A percentile compares a stretch with the other conserved stretches of the same genome.
Conservation (phyloP, 2,888 invertebrate species). For the Poecilus cupreus region DNA sequence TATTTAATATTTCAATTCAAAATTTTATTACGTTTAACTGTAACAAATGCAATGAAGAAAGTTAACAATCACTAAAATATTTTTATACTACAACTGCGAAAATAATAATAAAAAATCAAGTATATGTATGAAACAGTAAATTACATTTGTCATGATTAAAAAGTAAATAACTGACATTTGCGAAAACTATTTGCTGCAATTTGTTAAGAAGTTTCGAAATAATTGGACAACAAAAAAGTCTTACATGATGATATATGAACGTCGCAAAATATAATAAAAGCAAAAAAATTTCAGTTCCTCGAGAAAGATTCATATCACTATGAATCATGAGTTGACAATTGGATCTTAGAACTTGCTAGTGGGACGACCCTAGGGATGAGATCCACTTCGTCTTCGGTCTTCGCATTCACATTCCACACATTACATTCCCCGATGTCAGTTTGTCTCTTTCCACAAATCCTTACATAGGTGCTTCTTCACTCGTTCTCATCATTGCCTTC, state of each 20-base stretch:
- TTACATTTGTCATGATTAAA: background rate
- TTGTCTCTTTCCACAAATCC: conserved; percentile 21
- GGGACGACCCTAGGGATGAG: background rate
- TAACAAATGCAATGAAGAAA: too few relatives aligned
- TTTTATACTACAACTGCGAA: too few relatives aligned
- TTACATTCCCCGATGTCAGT: conserved; percentile 1
- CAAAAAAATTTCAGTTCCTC: background rate
- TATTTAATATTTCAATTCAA: too few relatives aligned
- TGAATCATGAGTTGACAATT: conserved; percentile 31
- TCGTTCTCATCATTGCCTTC: background rate
- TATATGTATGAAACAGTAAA: background rate
- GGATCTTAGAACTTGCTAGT: conserved; percentile 16
- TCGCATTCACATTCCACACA: conserved; percentile 7
- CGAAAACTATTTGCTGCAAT: background rate
- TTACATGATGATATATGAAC: background rate
- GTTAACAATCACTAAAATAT: too few relatives aligned
- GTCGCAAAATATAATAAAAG: background rate
- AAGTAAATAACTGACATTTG: background rate
- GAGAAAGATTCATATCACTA: conserved; percentile 15
- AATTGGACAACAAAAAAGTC: conserved; percentile 1
- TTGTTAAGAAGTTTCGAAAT: conserved; percentile 11
- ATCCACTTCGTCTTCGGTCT: background rate
- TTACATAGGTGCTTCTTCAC: background rate
- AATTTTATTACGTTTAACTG: too few relatives aligned
- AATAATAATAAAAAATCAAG: too few relatives aligned